Evolutionary conservation across 1,140 invertebrate genomes (phyloP).

Genomic region (Drosophila yakuba): DNA sequence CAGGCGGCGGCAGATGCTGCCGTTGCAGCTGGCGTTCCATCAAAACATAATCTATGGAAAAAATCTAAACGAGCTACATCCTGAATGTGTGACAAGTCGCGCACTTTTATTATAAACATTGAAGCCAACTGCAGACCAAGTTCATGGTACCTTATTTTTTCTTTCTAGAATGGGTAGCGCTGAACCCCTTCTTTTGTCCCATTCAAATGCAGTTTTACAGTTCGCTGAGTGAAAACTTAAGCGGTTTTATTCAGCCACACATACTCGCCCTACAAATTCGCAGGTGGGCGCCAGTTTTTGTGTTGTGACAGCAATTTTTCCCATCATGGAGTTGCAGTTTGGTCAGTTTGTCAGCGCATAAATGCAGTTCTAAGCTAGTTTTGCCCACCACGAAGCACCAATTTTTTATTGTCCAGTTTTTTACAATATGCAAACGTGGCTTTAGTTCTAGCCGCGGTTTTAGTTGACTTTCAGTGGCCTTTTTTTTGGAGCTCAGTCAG

Average conservation of each 20-base stretch:
- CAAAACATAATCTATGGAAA: slow-evolving; percentile 67
- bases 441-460: slow-evolving; percentile 30
- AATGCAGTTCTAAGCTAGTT: slow-evolving; percentile 79
- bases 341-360: slow-evolving; percentile 78
- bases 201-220: slow-evolving; percentile 81
- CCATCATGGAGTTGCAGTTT: slow-evolving; percentile 60
- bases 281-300: slow-evolving; percentile 49
- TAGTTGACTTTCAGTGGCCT: slow-evolving; percentile 47
- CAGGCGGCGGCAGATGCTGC: slow-evolving; percentile 31
- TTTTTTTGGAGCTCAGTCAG: slow-evolving; percentile 26
- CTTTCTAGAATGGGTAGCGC: neutral
- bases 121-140: slow-evolving; percentile 46
- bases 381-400: slow-evolving; percentile 18
- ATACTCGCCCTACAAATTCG: slow-evolving; percentile 3
- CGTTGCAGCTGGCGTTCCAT: slow-evolving; percentile 49
- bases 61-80: slow-evolving; percentile 71
- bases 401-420: slow-evolving; percentile 38
- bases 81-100: slow-evolving; percentile 76
- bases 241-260: slow-evolving; percentile 62
- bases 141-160: slow-evolving; percentile 33
- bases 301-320: slow-evolving; percentile 78
- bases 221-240: slow-evolving; percentile 79
- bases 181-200: slow-evolving; percentile 25
- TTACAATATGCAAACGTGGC: slow-evolving; percentile 70
- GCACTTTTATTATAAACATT: slow-evolving; percentile 70